Percentiles rank a stretch among this genome's conserved stretches.
Conservation (phyloP, 2,113 vertebrate genomes). For the Cochlearius cochlearius region DNA sequence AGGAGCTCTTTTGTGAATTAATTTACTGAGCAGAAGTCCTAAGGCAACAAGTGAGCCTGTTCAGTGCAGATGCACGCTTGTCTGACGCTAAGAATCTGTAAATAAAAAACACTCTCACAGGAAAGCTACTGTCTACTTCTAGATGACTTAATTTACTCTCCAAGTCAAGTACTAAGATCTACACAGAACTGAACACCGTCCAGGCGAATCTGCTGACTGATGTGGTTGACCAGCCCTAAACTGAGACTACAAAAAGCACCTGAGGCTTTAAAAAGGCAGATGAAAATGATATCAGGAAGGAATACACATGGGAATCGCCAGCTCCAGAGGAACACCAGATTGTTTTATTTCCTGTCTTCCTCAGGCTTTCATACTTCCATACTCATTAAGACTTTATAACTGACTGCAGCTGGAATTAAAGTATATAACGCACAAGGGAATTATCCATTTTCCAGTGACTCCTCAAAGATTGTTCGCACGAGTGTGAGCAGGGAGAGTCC, state of each 20-base stretch:
- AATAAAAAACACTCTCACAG: not conserved
- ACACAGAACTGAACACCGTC: fast-evolving
- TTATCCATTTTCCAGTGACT: not conserved
- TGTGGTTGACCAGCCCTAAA: not conserved
- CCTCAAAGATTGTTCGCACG: not conserved
- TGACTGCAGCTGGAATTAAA: not conserved
- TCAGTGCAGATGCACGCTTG: not conserved
- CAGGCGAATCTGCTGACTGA: not conserved
- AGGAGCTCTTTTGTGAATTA: not conserved
- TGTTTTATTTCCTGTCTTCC: not conserved
- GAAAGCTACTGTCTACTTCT: not conserved
- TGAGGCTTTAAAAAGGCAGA: not conserved
- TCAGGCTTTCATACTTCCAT: not conserved
- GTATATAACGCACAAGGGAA: not conserved
- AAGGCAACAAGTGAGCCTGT: not conserved
- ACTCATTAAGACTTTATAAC: not conserved
- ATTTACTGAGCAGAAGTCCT: not conserved
- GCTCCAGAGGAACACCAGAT: not conserved
- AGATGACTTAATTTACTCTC: not conserved
- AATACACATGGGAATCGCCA: not conserved
- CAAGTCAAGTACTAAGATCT: not conserved
- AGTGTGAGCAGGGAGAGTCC: too few relatives aligned
- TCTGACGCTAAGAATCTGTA: not conserved
- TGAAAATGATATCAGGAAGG: not conserved
- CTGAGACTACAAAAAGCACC: not conserved